Evolutionary conservation across 1,140 invertebrate species (phyloP).

Genomic region (Pollicipes pollicipes): DNA sequence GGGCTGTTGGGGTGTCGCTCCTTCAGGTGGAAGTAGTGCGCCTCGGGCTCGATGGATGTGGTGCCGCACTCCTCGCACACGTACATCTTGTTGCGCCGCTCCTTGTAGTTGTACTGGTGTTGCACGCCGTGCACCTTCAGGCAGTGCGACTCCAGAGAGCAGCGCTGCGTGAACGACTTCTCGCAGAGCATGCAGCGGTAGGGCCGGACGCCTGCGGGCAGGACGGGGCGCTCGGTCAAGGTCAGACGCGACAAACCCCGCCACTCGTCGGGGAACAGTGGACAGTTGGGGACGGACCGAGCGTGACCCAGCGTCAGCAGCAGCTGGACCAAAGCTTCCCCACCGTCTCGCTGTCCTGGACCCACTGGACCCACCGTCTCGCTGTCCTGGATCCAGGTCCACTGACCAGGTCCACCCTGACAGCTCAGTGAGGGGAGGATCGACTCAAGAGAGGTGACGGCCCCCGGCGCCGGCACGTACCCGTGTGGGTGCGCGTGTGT

Average conservation of each 20-base stretch:
- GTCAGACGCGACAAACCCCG: constrained; percentile 5
- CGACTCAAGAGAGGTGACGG: too few species aligned
- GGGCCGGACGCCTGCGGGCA: constrained; percentile 63
- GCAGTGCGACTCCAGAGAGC: constrained; percentile 94
- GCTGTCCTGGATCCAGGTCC: too few species aligned
- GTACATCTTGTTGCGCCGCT: constrained; percentile 90
- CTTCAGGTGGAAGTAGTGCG: constrained; percentile 86
- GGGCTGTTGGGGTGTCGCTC: constrained; percentile 91
- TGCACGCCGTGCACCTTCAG: constrained; percentile 94
- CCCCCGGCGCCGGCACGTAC: too few species aligned
- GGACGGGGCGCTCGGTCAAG: background rate
- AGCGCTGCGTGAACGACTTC: constrained; percentile 99
- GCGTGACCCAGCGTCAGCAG: too few species aligned
- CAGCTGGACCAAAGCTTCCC: too few species aligned
- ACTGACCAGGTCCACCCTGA: too few species aligned
- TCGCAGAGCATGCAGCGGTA: constrained; percentile 98
- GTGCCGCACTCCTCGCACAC: constrained; percentile 99
- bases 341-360: too few species aligned
- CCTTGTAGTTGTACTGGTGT: constrained; percentile 94
- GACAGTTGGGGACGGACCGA: too few species aligned
- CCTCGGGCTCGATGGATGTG: constrained; percentile 87
- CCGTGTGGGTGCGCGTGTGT: constrained; percentile 97
- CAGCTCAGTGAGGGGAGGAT: too few species aligned
- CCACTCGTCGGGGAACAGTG: too few species aligned
- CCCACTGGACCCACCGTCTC: too few species aligned